Evolutionary conservation across 2,797 vertebrate species (phyloP).

Genomic region (Novumbra hubbsi): DNA sequence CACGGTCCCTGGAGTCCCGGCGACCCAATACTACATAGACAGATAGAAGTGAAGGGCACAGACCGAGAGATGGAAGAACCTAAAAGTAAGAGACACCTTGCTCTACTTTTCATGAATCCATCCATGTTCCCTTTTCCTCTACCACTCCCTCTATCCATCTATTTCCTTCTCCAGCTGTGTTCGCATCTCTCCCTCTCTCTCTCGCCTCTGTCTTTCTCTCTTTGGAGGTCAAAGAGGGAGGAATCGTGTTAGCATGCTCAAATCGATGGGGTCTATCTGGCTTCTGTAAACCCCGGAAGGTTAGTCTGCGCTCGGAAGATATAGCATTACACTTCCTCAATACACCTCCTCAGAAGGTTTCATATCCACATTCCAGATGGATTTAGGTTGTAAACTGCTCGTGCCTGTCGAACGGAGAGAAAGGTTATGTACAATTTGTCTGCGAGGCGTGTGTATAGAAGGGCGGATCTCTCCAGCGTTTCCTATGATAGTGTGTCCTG

Average conservation of each 20-base stretch:
- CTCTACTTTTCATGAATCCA: conserved; percentile 8
- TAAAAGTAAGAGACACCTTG: conserved; percentile 35
- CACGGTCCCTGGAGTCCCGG: conserved; percentile 44
- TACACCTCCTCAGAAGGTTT: conserved; percentile 8
- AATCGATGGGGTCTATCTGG: conserved; percentile 34
- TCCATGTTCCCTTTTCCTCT: neutral
- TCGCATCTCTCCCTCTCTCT: neutral
- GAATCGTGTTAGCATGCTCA: conserved; percentile 3
- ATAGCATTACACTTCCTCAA: conserved; percentile 30
- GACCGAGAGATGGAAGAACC: conserved; percentile 25
- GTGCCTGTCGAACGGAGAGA: neutral
- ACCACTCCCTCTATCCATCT: neutral
- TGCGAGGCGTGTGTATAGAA: neutral
- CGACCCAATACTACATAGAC: conserved; percentile 52
- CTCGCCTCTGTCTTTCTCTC: conserved; percentile 9
- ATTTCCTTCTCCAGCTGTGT: neutral
- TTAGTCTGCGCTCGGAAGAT: conserved; percentile 38
- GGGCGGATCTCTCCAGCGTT: neutral
- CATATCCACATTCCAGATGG: conserved; percentile 21
- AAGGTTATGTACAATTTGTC: neutral
- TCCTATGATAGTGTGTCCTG: neutral
- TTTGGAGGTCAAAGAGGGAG: conserved; percentile 12
- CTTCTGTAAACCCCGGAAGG: conserved; percentile 11
- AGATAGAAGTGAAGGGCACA: neutral
- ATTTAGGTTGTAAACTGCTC: neutral